Evolutionary conservation across 2,797 vertebrate species (phyloP), one percentile per base, ranked within the genome.

Genomic region (Smutsia temminckii): DNA sequence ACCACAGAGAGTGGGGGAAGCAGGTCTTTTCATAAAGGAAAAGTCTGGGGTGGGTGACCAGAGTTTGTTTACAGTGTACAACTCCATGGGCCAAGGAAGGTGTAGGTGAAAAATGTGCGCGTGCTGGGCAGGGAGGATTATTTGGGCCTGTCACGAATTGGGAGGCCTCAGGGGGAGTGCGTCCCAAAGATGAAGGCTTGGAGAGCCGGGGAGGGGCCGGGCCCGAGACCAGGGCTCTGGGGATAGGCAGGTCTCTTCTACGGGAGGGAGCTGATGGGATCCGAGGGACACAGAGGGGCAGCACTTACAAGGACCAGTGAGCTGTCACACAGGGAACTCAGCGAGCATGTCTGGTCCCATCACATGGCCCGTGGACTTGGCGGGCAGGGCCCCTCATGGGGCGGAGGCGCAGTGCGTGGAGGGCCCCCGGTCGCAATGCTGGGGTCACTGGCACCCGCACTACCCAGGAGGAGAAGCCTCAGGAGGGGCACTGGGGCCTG

Each of bases 341-440:
- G 23, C 1, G 11, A 46, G 64, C 23, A 1, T 51, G 5, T 8
- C 23, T 13, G 1, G 51, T 42, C n/a, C 32, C 27, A 37, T 42
- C 16, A 34, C 5, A 40, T 4, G 21, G 83, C 18, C 32, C 5
- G n/a, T 4, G 21, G 83, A 42, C 53, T 32, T 13, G 8, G 29
- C 13, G 49, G 55, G 37, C 27, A 32, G 66, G 42, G 23, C 10
- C 40, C 10, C 3, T 34, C 8, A 49, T 18, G 14, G n/a, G 57
- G 66, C 9, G 3, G 75, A 74, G 66, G 29, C 18, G 6, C 32
- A 18, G n/a, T 6, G 9, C 0, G 8, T 32, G 40, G 16, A 12
- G 5, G 5, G n/a, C 4, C 18, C 11, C 53, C 9, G 10, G 8
- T 16, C 27, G 53, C 23, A 23, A 1, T 0, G 16, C 34, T 29